Conservation (phyloP, 2,797 vertebrate species). For the Scarus forsteni region DNA sequence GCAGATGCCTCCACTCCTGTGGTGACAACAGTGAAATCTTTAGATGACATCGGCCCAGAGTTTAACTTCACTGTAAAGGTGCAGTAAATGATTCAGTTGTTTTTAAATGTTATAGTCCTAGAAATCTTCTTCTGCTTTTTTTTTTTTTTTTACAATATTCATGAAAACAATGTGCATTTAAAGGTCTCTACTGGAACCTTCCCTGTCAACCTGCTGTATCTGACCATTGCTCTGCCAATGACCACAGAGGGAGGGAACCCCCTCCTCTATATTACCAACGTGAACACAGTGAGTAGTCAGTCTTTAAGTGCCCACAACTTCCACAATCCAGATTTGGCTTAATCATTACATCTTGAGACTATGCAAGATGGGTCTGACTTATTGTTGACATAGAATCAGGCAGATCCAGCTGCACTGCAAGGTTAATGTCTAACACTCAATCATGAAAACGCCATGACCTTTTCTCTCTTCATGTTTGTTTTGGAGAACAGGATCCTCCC, state of each 20-base stretch:
- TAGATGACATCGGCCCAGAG: constrained; percentile 90
- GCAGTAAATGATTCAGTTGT: constrained; percentile 18
- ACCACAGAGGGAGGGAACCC: constrained; percentile 84
- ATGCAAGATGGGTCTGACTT: too few species aligned
- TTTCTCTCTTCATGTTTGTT: too few species aligned
- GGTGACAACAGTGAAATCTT: constrained; percentile 79
- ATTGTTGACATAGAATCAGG: too few species aligned
- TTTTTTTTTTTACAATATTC: not conserved
- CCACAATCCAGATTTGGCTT: too few species aligned
- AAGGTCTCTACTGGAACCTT: constrained; percentile 89
- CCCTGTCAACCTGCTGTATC: constrained; percentile 84
- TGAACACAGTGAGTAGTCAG: constrained; percentile 76
- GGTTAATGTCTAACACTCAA: too few species aligned
- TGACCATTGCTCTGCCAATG: constrained; percentile 86
- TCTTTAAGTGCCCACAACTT: not conserved
- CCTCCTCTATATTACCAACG: constrained; percentile 87
- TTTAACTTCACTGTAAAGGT: constrained; percentile 93
- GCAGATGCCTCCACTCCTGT: constrained; percentile 76
- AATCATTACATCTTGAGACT: too few species aligned
- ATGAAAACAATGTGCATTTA: constrained; percentile 12
- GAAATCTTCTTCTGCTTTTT: too few species aligned
- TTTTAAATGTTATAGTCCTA: not conserved
- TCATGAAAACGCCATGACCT: too few species aligned
- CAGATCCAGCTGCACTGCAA: too few species aligned
- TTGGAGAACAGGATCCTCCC: too few species aligned